phyloP scores from a whole-genome alignment of 1,140 invertebrate species.

The Mizuhopecten yessoensis region DNA sequence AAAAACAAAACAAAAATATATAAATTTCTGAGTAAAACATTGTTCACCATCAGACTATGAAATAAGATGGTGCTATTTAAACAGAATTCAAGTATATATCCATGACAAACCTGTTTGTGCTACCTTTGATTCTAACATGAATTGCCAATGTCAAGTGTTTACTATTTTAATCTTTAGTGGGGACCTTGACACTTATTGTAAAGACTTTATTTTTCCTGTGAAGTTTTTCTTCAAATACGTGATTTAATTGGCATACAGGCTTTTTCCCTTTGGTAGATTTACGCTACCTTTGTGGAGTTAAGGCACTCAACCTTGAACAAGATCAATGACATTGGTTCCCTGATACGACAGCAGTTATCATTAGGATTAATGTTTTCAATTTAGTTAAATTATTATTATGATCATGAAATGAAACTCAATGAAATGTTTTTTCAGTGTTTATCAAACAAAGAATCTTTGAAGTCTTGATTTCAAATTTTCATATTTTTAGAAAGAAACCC shows the following conservation, averaged over 20 bases:
- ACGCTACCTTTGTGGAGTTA: not conserved
- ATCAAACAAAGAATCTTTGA: no score
- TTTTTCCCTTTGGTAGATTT: not conserved
- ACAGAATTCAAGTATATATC: no score
- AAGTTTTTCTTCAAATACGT: slow-evolving; percentile 19
- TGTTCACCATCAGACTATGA: no score
- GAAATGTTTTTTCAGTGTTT: no score
- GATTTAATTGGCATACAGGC: not conserved
- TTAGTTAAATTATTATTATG: not conserved
- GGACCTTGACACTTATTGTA: not conserved
- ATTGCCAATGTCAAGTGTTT: not conserved
- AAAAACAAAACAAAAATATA: no score
- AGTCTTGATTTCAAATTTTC: no score
- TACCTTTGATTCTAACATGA: no score
- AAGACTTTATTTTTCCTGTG: not conserved
- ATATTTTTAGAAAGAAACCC: no score
- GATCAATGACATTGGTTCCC: not conserved
- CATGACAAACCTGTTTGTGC: no score
- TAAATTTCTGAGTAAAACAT: not conserved
- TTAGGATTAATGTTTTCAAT: slow-evolving; percentile 15
- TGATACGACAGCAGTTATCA: not conserved
- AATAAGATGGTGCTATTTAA: no score
- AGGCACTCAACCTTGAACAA: not conserved
- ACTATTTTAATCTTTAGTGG: not conserved
- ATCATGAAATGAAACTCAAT: not conserved